phyloP scores from a whole-genome alignment of 1,140 invertebrate species.

The Notospermus geniculatus region DNA sequence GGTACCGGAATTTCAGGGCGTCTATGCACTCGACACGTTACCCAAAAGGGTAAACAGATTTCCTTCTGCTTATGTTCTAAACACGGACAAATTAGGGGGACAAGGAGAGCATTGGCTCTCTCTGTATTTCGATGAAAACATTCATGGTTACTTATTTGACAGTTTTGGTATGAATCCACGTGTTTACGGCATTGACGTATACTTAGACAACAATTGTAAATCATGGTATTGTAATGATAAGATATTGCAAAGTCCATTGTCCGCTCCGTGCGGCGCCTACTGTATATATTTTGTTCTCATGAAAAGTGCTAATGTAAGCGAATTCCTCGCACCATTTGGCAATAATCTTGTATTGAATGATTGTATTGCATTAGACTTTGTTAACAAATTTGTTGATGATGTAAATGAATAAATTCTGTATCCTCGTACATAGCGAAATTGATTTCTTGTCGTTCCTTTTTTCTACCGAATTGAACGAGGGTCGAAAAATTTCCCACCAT shows the following conservation, averaged over 20 bases:
- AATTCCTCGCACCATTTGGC: too few relatives aligned
- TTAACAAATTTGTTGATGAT: too few relatives aligned
- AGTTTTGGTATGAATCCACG: neutral
- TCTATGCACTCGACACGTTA: neutral
- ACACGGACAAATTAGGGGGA: neutral
- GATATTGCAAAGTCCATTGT: neutral
- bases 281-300: constrained; percentile 2
- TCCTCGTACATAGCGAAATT: neutral
- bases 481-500: too few relatives aligned
- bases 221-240: neutral
- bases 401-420: too few relatives aligned
- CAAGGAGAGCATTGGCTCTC: neutral
- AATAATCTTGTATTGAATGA: too few relatives aligned
- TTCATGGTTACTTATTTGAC: neutral
- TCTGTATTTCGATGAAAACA: neutral
- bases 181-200: neutral
- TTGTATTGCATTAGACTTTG: too few relatives aligned
- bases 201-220: neutral
- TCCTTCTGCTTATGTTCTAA: neutral
- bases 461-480: too few relatives aligned
- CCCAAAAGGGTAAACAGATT: neutral
- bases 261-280: neutral
- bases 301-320: too few relatives aligned
- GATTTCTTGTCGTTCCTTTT: neutral
- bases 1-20: constrained; percentile 3